Evolutionary conservation across 2,113 vertebrate genomes (phyloP), one percentile per base, ranked within the genome.

Genomic region (Plecotus auritus): DNA sequence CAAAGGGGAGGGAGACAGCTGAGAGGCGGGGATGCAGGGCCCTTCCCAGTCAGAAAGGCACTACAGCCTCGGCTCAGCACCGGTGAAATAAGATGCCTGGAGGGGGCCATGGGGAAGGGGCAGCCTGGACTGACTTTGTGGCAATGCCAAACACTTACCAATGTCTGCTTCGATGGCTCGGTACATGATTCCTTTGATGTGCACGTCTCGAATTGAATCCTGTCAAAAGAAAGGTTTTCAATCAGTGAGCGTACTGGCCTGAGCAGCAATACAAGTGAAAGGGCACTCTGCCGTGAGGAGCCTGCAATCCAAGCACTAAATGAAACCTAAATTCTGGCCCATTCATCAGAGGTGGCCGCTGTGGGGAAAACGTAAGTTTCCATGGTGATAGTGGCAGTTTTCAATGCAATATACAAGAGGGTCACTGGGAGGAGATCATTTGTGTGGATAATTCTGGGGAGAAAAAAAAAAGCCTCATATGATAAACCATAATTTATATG

Each of bases 111-210:
- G 12, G 16, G 1, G 2, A 16, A 11, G 4, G 32, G n/a, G 54
- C 69, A 67, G 87, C 83, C 51, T 5, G 66, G 13, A 2, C 17
- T 2, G 1, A 26, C 76, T 67, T 54, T 18, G 16, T 47, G 14
- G 40, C 30, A 14, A 28, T 0, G 35, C n/a, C 13, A 56, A 13
- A 4, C 45, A 97, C 97, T 95, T 98, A 99, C 99, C 99, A 51
- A 99, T 99, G 95, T 99, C 99, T 26, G 99, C 99, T 97, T 99
- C 99, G 86, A 99, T 99, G 2, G 99, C 99, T 94, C 99, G 98
- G 98, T 99, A 99, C 99, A 99, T 99, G 84, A 99, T 99, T 82
- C 99, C 99, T 98, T 99, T 99, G 95, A 99, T 99, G 93, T 99
- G 99, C 93, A 99, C 99, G 37, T 99, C 99, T 97, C 99, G 98